Percentiles rank a stretch among this genome's conserved stretches.
These are phyloP conservation scores for Leucoraja erinaceus DNA, from an alignment of 2,113 vertebrate species.

Conservation along the genomic window DNA sequence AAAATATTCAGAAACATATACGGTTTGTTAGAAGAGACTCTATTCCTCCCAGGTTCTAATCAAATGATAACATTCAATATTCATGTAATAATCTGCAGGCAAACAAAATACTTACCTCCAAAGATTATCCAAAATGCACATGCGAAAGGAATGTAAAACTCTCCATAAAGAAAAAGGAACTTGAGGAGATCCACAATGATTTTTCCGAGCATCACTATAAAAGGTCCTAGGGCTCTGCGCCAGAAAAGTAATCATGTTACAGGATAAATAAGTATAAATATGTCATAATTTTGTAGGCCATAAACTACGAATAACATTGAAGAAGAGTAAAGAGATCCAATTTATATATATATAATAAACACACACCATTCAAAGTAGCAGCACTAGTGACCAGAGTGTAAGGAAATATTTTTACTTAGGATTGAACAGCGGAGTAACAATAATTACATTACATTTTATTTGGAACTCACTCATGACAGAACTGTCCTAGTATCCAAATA, in stretches of 20 bases:
- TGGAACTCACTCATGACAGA: too few species aligned
- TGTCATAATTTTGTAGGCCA: neutral
- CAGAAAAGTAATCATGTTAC: constrained; percentile 23
- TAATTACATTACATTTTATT: too few species aligned
- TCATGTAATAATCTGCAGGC: neutral
- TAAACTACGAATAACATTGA: too few species aligned
- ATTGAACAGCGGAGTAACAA: neutral
- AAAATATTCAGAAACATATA: neutral
- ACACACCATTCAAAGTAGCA: too few species aligned
- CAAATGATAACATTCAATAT: neutral
- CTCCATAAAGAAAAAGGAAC: constrained; percentile 43
- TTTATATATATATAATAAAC: too few species aligned
- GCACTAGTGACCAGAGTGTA: too few species aligned
- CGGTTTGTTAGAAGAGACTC: neutral
- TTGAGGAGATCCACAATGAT: constrained; percentile 40
- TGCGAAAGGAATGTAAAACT: constrained; percentile 43
- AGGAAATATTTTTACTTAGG: neutral
- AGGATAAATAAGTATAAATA: neutral
- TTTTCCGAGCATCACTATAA: constrained; percentile 45
- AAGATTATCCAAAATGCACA: constrained; percentile 45
- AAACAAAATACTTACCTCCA: constrained; percentile 40
- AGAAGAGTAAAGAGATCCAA: too few species aligned
- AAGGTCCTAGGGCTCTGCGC: constrained; percentile 41
- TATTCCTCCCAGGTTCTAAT: neutral
- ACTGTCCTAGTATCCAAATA: too few species aligned